A percentile compares a stretch with the other conserved stretches of the same genome.
Evolutionary conservation across 2,888 invertebrate species (phyloP).

Genomic region (Chrysotoxum bicinctum): DNA sequence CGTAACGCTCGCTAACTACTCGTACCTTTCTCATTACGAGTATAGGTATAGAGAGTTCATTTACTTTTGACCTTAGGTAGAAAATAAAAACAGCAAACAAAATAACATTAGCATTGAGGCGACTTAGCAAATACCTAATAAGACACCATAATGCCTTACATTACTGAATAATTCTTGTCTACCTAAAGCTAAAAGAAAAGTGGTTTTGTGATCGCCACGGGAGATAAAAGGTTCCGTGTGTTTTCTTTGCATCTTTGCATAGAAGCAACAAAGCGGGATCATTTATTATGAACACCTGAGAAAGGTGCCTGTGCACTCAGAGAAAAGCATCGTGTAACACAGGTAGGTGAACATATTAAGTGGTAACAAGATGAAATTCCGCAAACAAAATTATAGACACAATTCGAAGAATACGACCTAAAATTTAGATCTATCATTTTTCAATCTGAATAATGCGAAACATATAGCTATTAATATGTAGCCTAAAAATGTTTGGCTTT

Average conservation of each 20-base stretch:
- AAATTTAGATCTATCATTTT: no score
- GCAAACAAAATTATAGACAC: no score
- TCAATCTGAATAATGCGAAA: no score
- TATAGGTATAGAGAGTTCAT: constrained; percentile 18
- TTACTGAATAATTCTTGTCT: constrained; percentile 3
- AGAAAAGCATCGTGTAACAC: neutral
- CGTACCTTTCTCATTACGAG: neutral
- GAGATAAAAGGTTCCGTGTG: neutral
- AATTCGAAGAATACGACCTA: no score
- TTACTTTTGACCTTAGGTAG: constrained; percentile 43
- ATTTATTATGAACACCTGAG: constrained; percentile 50
- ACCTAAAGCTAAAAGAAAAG: constrained; percentile 21
- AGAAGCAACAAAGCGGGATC: constrained; percentile 13
- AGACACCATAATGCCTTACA: neutral
- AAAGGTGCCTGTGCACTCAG: neutral
- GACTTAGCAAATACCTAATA: neutral
- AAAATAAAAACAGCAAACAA: constrained; percentile 20
- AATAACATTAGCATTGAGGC: neutral
- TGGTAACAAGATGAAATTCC: neutral
- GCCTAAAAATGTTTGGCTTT: no score
- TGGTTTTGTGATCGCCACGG: constrained; percentile 4
- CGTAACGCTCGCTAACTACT: neutral
- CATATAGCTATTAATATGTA: no score
- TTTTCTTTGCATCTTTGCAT: neutral
- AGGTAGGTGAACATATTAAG: no score